Evolutionary conservation across 2,797 vertebrate species (phyloP), one percentile per base, ranked within the genome.

Genomic region (Spatula versicolor): DNA sequence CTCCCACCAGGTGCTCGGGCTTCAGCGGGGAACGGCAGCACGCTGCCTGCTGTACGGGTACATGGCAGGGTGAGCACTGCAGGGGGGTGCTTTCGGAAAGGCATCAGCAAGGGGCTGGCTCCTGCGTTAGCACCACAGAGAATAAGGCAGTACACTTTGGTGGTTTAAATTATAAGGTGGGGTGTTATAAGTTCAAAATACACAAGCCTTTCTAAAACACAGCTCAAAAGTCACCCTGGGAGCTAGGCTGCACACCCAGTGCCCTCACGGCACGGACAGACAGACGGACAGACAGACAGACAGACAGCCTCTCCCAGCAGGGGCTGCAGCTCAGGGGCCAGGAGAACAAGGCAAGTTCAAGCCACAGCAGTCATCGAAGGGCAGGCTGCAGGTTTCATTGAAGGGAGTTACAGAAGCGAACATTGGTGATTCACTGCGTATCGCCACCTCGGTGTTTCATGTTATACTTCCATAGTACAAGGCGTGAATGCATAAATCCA

Each of bases 401-500:
- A 52, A 23, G 30, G n/a, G 13, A 56, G 17, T 11, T 58, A 45
- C 54, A 41, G 69, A 46, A 19, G 8, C 15, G n/a, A 71, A 21
- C 30, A 18, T 4, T 20, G 39, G 18, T 50, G 43, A 19, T 50
- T 48, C 64, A 16, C 35, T 56, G 69, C 55, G 37, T 69, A 80
- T 69, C 89, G 14, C 75, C 46, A 7, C 58, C 83, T 92, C 35
- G 11, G 52, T 50, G 28, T 41, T 76, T 69, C 20, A 20, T 64
- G 43, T 64, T 64, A 64, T 64, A 35, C 39, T 87, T 43, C 67
- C 41, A 7, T 30, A 7, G 43, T 31, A 25, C 14, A 62, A 58
- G 41, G 48, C 17, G 11, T 31, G 69, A 83, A 81, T 33, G 59
- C 60, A 71, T 77, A 93, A 92, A 96, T 74, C 75, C 91, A 50